A percentile compares a stretch with the other conserved stretches of the same genome.
These are phyloP conservation scores for Bombus confusus DNA, from an alignment of 1,140 invertebrate genomes.

Conservation along the genomic window DNA sequence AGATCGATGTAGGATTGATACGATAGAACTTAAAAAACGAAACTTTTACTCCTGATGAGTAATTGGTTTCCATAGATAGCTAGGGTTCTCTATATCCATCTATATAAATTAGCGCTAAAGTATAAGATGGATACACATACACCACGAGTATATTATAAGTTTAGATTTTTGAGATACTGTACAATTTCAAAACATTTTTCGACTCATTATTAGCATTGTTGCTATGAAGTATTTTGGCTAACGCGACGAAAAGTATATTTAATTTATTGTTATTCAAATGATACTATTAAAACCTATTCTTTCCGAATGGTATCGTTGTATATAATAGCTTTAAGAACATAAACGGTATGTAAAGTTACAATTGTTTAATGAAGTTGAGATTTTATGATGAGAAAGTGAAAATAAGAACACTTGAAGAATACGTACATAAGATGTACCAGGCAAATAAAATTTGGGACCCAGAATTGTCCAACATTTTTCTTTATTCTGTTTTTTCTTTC, in stretches of 20 bases:
- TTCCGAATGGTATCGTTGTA: conserved; percentile 80
- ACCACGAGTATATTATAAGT: conserved; percentile 67
- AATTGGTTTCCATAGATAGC: conserved; percentile 68
- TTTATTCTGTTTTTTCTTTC: neutral
- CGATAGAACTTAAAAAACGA: conserved; percentile 3
- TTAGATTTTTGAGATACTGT: conserved; percentile 73
- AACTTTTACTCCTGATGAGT: conserved; percentile 26
- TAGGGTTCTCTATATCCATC: conserved; percentile 68
- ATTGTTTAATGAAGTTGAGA: conserved; percentile 71
- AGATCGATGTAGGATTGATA: conserved; percentile 16
- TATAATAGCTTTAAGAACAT: conserved; percentile 79
- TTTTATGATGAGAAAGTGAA: conserved; percentile 26
- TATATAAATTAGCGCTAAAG: conserved; percentile 52
- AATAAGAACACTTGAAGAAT: conserved; percentile 12
- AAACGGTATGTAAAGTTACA: conserved; percentile 72
- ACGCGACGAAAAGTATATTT: conserved; percentile 68
- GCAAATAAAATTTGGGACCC: conserved; percentile 61
- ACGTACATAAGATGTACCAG: conserved; percentile 38
- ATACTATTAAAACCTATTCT: conserved; percentile 71
- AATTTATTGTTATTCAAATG: conserved; percentile 77
- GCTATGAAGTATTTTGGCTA: conserved; percentile 59
- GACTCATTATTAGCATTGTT: conserved; percentile 59
- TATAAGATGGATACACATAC: conserved; percentile 58
- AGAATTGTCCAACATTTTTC: conserved; percentile 34
- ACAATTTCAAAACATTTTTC: conserved; percentile 66